phyloP scores from a whole-genome alignment of 2,113 vertebrate genomes.

The Perca flavescens region DNA sequence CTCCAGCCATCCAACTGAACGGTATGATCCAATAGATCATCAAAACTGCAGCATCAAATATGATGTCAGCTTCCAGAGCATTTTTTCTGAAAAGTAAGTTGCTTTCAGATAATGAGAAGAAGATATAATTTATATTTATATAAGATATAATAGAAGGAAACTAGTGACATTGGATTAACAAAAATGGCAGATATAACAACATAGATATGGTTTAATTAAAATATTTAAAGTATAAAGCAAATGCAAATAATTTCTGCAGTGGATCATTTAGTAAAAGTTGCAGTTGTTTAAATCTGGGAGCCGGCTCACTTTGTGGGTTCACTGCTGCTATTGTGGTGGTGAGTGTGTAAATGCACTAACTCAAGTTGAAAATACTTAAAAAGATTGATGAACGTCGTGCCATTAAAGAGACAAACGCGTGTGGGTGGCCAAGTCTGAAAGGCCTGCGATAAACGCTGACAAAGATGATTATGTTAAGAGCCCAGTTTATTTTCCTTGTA shows the following conservation, averaged over 20 bases:
- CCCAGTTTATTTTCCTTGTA: constrained; percentile 25
- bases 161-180: not conserved
- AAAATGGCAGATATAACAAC: too few relatives aligned
- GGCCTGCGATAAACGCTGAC: constrained; percentile 42
- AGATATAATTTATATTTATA: too few relatives aligned
- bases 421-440: constrained; percentile 23
- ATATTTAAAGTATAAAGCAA: not conserved
- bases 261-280: not conserved
- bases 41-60: not conserved
- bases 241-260: not conserved
- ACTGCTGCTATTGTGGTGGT: not conserved
- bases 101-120: not conserved
- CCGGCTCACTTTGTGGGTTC: not conserved
- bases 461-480: constrained; percentile 57
- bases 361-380: constrained; percentile 20
- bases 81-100: not conserved
- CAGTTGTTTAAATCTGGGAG: not conserved
- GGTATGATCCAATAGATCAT: constrained; percentile 76
- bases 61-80: not conserved
- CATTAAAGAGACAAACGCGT: constrained; percentile 20
- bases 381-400: not conserved
- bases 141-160: too few relatives aligned
- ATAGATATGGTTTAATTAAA: not conserved
- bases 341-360: not conserved
- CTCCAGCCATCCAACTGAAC: constrained; percentile 85